These are phyloP conservation scores for Bothrops jararaca DNA, from an alignment of 2,113 vertebrate genomes.

Conservation along the genomic window DNA sequence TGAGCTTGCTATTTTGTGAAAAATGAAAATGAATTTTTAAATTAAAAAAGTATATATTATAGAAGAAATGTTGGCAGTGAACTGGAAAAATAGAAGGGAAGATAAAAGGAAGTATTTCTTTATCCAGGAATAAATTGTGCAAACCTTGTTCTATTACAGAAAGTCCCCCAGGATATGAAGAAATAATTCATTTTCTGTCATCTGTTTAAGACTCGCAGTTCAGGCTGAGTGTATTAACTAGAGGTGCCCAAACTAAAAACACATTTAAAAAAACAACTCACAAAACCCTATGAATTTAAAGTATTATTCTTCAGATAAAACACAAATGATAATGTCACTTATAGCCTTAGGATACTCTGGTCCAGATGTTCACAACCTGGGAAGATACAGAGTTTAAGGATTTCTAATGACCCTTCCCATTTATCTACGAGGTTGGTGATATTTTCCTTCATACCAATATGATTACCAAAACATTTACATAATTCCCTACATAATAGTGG, in stretches of 20 bases:
- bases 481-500: background rate
- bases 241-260: slow-evolving; percentile 11
- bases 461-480: background rate
- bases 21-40: slow-evolving; percentile 50
- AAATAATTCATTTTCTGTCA: slow-evolving; percentile 28
- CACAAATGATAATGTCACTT: slow-evolving; percentile 17
- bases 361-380: slow-evolving; percentile 17
- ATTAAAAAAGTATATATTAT: slow-evolving; percentile 52
- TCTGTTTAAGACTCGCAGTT: slow-evolving; percentile 30
- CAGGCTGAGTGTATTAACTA: slow-evolving; percentile 20
- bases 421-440: background rate
- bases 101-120: slow-evolving; percentile 34
- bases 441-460: background rate
- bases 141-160: slow-evolving; percentile 12
- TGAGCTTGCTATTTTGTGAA: slow-evolving; percentile 39
- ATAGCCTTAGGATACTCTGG: slow-evolving; percentile 4
- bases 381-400: background rate
- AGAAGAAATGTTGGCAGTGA: slow-evolving; percentile 49
- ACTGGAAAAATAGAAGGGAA: slow-evolving; percentile 36
- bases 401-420: background rate
- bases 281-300: slow-evolving; percentile 16
- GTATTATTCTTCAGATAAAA: slow-evolving; percentile 10
- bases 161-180: slow-evolving; percentile 13
- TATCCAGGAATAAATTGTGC: slow-evolving; percentile 4
- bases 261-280: background rate